Evolutionary conservation across 2,888 invertebrate species (phyloP).

Genomic region (Hirtodrosophila confusa): DNA sequence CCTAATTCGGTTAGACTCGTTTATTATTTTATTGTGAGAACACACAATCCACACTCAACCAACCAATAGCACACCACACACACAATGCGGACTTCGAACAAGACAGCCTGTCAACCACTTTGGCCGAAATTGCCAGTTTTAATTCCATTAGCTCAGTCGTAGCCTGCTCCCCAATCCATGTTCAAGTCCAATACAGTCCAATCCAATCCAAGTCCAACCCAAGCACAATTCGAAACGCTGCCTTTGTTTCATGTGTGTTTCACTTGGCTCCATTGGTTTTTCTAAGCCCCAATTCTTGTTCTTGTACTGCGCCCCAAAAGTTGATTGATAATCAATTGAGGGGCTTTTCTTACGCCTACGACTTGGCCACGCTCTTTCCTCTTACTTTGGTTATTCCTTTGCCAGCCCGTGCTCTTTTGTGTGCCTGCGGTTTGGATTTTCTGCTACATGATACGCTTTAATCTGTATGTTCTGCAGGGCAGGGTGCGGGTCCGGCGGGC

Average conservation of each 20-base stretch:
- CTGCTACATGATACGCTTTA: conserved; percentile 78
- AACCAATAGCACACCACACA: not conserved
- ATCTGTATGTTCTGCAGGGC: conserved; percentile 50
- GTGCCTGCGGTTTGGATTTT: conserved; percentile 75
- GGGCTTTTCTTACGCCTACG: conserved; percentile 68
- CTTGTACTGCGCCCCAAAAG: conserved; percentile 37
- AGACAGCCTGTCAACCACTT: conserved; percentile 63
- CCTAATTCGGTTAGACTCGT: conserved; percentile 65
- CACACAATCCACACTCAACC: conserved; percentile 1
- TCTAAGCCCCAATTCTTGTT: conserved; percentile 29
- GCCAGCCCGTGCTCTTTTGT: conserved; percentile 29
- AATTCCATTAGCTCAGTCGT: conserved; percentile 70
- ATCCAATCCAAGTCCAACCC: too few relatives aligned
- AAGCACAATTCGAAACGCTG: not conserved
- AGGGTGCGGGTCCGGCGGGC: not conserved
- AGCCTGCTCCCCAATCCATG: not conserved
- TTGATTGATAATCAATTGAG: conserved; percentile 83
- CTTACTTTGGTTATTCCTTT: not conserved
- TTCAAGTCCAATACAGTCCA: too few relatives aligned
- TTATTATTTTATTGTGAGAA: conserved; percentile 43
- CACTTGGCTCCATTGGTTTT: conserved; percentile 25
- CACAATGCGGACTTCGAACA: conserved; percentile 14
- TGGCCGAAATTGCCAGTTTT: conserved; percentile 70
- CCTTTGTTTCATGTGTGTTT: not conserved
- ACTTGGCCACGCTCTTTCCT: conserved; percentile 5